Evolutionary conservation across 2,113 vertebrate species (phyloP).

Genomic region (Oenanthe oenanthe): DNA sequence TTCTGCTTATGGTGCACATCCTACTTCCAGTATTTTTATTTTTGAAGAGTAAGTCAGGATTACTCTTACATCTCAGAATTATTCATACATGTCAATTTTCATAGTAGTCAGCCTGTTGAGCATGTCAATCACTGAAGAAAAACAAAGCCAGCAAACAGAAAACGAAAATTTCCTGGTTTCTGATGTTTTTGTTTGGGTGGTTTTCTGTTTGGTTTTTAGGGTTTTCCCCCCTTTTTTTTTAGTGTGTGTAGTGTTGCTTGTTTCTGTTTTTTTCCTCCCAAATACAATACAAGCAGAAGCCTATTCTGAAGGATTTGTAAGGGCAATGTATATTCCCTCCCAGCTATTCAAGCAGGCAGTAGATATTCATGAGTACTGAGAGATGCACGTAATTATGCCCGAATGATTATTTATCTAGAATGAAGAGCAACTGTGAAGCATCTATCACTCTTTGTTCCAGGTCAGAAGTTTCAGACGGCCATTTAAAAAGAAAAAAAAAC

Average conservation of each 20-base stretch:
- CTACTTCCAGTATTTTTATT: background rate
- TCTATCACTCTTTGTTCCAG: slow-evolving; percentile 45
- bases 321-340: background rate
- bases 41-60: background rate
- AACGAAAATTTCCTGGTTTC: background rate
- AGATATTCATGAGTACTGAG: slow-evolving; percentile 3
- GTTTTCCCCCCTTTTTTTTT: accelerated
- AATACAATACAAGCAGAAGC: background rate
- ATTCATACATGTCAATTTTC: background rate
- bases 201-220: background rate
- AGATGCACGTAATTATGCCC: background rate
- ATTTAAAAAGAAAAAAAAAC: slow-evolving; percentile 14
- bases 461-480: slow-evolving; percentile 40
- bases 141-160: background rate
- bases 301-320: background rate
- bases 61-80: background rate
- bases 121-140: background rate
- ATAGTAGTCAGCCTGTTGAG: background rate
- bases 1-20: background rate
- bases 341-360: slow-evolving; percentile 21
- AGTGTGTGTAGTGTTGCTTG: background rate
- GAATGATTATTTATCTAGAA: slow-evolving; percentile 42
- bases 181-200: background rate
- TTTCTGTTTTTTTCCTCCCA: background rate
- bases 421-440: slow-evolving; percentile 1